Percentiles rank a stretch among this genome's conserved stretches.
phyloP scores from a whole-genome alignment of 1,140 invertebrate species.

The Macrocentrus cingulum region DNA sequence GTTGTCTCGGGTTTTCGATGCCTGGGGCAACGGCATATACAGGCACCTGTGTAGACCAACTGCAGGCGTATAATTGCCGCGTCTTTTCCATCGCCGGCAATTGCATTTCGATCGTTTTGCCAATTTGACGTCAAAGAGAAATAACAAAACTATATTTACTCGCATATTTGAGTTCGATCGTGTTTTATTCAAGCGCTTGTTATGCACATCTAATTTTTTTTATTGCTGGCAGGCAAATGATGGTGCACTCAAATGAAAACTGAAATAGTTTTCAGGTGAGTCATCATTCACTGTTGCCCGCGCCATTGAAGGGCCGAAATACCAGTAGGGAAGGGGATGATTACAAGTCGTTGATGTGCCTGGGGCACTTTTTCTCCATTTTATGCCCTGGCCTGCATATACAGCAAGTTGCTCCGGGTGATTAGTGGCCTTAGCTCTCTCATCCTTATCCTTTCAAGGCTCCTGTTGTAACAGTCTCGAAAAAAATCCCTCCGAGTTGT shows the following conservation, averaged over 20 bases:
- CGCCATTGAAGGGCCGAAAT: constrained; percentile 26
- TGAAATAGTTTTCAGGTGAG: not conserved
- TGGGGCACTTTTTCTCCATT: constrained; percentile 21
- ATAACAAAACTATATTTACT: not conserved
- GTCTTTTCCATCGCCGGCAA: not conserved
- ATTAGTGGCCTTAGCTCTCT: constrained; percentile 35
- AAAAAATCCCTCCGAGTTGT: constrained; percentile 21
- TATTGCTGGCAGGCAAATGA: not conserved
- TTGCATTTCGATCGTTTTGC: constrained; percentile 12
- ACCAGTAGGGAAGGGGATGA: constrained; percentile 38
- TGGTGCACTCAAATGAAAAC: not conserved
- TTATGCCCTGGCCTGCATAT: constrained; percentile 37
- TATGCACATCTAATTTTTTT: not conserved
- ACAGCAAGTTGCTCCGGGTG: constrained; percentile 36
- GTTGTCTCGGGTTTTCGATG: constrained; percentile 30
- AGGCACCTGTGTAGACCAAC: constrained; percentile 34
- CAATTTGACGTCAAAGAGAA: not conserved
- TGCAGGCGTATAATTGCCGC: constrained; percentile 20
- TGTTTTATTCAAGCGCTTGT: too few relatives aligned
- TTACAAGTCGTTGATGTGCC: constrained; percentile 43
- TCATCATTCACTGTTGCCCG: constrained; percentile 5
- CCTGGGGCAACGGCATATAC: not conserved
- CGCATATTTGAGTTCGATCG: not conserved
- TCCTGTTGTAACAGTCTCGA: constrained; percentile 23
- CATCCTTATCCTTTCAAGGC: not conserved